Evolutionary conservation across 2,888 invertebrate species (phyloP).

Genomic region (Drosophila cognata): DNA sequence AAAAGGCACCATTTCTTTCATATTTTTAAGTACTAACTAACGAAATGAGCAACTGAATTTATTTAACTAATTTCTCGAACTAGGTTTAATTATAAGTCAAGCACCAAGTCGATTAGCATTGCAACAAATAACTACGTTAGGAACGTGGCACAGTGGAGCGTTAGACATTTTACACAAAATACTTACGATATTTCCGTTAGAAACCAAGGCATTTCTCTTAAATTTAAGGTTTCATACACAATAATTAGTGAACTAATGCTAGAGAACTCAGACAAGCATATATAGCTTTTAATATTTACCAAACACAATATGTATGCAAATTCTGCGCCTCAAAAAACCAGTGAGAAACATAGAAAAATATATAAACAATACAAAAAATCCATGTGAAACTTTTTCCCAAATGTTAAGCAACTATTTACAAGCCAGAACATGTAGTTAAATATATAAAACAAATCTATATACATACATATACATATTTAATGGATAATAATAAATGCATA

Average conservation of each 20-base stretch:
- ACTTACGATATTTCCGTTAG: constrained; percentile 68
- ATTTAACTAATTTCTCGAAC: constrained; percentile 64
- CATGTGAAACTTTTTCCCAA: constrained; percentile 51
- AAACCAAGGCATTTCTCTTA: constrained; percentile 79
- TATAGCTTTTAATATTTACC: constrained; percentile 51
- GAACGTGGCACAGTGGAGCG: constrained; percentile 39
- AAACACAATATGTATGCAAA: constrained; percentile 39
- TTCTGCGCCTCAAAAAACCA: constrained; percentile 41
- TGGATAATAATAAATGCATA: constrained; percentile 47
- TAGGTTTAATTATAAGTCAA: constrained; percentile 71
- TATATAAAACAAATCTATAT: constrained; percentile 66
- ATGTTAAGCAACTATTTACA: constrained; percentile 80
- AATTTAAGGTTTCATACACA: constrained; percentile 79
- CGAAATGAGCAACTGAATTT: constrained; percentile 77
- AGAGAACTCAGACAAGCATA: constrained; percentile 60
- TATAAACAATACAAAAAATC: constrained; percentile 24
- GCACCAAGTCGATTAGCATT: constrained; percentile 78
- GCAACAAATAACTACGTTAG: constrained; percentile 51
- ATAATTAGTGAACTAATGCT: constrained; percentile 79
- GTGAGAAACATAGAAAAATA: constrained; percentile 27
- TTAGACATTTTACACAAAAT: constrained; percentile 72
- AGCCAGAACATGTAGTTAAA: constrained; percentile 71
- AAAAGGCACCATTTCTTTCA: constrained; percentile 58
- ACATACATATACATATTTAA: constrained; percentile 30
- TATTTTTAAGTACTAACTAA: constrained; percentile 52